phyloP scores from a whole-genome alignment of 1,140 invertebrate species.

The Acromyrmex charruanus region DNA sequence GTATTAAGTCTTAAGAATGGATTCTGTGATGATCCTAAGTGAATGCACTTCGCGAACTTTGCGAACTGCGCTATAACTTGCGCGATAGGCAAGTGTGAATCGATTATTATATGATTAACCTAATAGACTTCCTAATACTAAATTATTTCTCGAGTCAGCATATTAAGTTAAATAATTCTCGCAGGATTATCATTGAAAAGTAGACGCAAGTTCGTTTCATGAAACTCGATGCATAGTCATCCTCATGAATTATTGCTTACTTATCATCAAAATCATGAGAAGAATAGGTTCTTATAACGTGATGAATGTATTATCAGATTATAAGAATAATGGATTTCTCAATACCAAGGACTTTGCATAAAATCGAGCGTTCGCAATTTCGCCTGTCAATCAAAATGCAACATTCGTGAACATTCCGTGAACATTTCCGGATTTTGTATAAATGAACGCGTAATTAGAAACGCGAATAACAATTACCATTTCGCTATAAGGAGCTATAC shows the following conservation, averaged over 20 bases:
- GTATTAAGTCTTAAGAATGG: constrained; percentile 59
- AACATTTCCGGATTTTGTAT: not conserved
- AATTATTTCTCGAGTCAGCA: constrained; percentile 3
- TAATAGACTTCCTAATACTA: not conserved
- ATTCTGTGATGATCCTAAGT: constrained; percentile 66
- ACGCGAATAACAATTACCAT: constrained; percentile 34
- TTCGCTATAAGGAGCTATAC: not conserved
- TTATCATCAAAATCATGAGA: not conserved
- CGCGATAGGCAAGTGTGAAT: constrained; percentile 26
- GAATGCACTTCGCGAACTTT: constrained; percentile 58
- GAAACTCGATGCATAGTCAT: not conserved
- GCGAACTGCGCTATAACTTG: constrained; percentile 31
- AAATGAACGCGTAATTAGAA: constrained; percentile 2
- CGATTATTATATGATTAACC: constrained; percentile 31
- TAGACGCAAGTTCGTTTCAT: not conserved
- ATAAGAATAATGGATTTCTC: not conserved
- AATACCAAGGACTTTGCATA: constrained; percentile 12
- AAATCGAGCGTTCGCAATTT: not conserved
- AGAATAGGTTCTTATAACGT: constrained; percentile 1
- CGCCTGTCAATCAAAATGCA: not conserved
- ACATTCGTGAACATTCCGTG: constrained; percentile 1
- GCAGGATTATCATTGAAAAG: not conserved
- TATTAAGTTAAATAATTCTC: not conserved
- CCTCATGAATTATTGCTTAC: not conserved
- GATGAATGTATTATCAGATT: constrained; percentile 12